Base-by-base conservation (phyloP, 2,797 vertebrate genomes). In the Fistularia commersonii region DNA sequence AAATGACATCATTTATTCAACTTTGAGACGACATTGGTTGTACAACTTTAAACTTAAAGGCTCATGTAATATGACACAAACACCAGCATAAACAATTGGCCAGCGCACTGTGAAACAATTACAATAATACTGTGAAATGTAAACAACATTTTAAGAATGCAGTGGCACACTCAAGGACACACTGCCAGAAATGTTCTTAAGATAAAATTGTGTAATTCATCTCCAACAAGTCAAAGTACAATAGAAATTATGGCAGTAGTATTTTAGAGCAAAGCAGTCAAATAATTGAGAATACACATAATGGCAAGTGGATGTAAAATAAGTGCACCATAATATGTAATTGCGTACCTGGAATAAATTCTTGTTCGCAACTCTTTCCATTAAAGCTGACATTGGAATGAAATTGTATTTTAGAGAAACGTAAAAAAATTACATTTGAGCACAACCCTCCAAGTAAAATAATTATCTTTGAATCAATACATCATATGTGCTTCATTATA, bases 351-450 rank as follows among this genome's bases (percentile, higher is more conserved):
- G 32, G 3, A 54, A 55, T 36, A 8, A 8, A 50, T 48, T 6
- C 6, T 11, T 51, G 41, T 53, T 47, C 37, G 49, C 2, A 45
- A 14, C 34, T 37, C n/a, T 47, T 32, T 51, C 54, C 11, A 64
- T 41, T 36, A 42, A 60, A 39, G 41, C 42, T 69, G 32, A 34
- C 34, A 45, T 6, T 58, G 54, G 52, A 57, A 75, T 57, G 56
- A 53, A 36, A 36, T 10, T 2, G 35, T 7, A 36, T 36, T 7
- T 36, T 6, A 36, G 35, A 7, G 9, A 7, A 1, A 44, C 1
- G n/a, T 48, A 51, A 52, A 41, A 64, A 65, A 65, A 11, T 32
- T 55, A 10, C 45, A 51, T 60, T 57, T 12, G 0, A 35, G 31
- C 11, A 41, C 6, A 39, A 23, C 23, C 4, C 23, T 23, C 23